Base-by-base conservation (phyloP, 35 echinoderm and acorn worm species). In the Anneissia japonica region DNA sequence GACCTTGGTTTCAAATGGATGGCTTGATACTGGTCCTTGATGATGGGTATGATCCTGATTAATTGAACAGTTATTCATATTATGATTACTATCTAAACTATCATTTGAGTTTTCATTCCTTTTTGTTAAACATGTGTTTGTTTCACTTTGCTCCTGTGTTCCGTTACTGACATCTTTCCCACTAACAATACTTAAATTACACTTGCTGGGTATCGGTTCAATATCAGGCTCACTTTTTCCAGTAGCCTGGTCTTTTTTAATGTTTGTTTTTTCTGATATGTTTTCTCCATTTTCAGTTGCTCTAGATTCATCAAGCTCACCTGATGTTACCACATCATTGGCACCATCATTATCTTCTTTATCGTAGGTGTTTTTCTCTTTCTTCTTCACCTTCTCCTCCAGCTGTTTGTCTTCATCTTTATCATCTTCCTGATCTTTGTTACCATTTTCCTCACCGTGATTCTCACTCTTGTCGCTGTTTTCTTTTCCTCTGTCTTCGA, bases 291-390 rank as follows among this genome's bases (percentile, higher is more conserved):
- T 64, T 64, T 64, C 51, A 4, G 14, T 43, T 6, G 40, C 4
- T 43, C 4, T 14, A 14, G 40, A 43, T 6, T 43, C 40, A 43
- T 43, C 14, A 43, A 14, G 4, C 14, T 64, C 21, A 64, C 32
- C 38, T 40, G 46, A 31, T 77, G 77, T 82, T 26, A 51, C 76
- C 4, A 73, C 32, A 23, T 72, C 78, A 35, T 34, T 31, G 13
- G 38, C 26, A 23, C 75, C 75, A 77, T 77, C 14, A 32, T 84
- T 84, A 1, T 79, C 11, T 37, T 93, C 87, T 4, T 84, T 29
- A 28, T 74, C 84, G 4, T 82, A 75, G 19, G 76, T 74, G 12
- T 36, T 74, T 34, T 85, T 3, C 16, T 76, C 35, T 35, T 35
- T 39, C 30, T 39, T 39, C 30, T 16, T 14, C 73, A 72, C 76